Base-by-base conservation (phyloP, 2,113 vertebrate species). In the Psilopsiagon aymara region DNA sequence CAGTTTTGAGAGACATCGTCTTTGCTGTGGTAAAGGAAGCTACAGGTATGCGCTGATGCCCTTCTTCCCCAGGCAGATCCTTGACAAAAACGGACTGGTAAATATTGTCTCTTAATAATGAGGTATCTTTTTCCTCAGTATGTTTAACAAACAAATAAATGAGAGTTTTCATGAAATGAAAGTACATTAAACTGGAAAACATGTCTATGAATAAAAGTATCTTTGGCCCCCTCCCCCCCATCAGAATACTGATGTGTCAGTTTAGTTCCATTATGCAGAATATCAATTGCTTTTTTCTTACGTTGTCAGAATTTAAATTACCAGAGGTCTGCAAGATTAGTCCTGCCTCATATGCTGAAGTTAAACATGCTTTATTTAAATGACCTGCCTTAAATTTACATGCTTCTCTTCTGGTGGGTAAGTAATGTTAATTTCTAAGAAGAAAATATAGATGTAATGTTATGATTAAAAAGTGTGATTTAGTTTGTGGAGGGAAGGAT, bases 381-480 rank as follows among this genome's bases (percentile, higher is more conserved):
- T 88, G 88, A 43, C 20, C 52, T 92, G 70, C 67, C 44, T 94
- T 79, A 51, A 81, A 92, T 94, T 95, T 95, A 67, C 66, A 85
- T 44, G 31, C 44, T 82, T 92, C 37, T 88, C 3, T 92, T 95
- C 64, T 14, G 39, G 39, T 82, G n/a, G 71, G 41, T 66, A 82
- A 89, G 46, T 92, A 86, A 90, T 79, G 25, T 74, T 91, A 90
- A 91, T 78, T 92, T 94, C n/a, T 78, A 63, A 70, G 21, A 18
- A 47, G 25, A 59, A 43, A 62, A 37, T 13, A 46, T 5, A 29
- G 3, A 19, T 51, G n/a, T 78, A 35, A 51, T 92, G 21, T 94
- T 79, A 47, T 37, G 88, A 88, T 75, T 75, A 71, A 84, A 75
- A 89, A 25, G 27, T 53, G 13, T 68, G 60, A 27, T 86, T 59